These are phyloP conservation scores for Erinaceus europaeus DNA, from an alignment of 2,113 vertebrate genomes.

Conservation along the genomic window DNA sequence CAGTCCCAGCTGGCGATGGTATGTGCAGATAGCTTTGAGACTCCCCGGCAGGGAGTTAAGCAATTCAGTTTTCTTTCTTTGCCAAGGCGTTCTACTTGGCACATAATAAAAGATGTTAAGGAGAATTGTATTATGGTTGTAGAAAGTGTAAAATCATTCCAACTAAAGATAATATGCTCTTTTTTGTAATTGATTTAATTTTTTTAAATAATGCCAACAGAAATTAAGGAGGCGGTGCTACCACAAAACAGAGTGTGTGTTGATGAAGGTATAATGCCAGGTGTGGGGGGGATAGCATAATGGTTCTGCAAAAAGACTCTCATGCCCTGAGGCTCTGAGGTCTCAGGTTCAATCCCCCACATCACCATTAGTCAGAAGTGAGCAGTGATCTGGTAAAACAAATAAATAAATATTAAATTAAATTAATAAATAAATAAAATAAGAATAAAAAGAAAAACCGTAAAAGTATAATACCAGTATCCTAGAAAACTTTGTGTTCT, in stretches of 20 bases:
- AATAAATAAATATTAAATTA: neutral
- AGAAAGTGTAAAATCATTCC: neutral
- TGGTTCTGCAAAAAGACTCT: too few species aligned
- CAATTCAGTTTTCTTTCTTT: neutral
- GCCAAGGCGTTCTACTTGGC: neutral
- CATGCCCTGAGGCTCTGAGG: too few species aligned
- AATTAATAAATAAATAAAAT: neutral
- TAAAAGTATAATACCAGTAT: neutral
- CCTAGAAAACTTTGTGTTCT: neutral
- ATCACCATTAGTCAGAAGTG: neutral
- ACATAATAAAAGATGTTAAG: neutral
- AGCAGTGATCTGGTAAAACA: neutral
- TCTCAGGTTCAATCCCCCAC: too few species aligned
- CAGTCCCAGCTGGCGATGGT: conserved; percentile 81
- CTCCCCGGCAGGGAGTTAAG: neutral
- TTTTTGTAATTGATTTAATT: neutral
- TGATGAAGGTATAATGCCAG: too few species aligned
- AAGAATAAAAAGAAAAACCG: neutral
- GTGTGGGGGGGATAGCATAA: too few species aligned
- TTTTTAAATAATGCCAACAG: neutral
- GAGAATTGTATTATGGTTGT: neutral
- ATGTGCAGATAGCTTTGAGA: neutral
- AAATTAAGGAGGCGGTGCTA: neutral
- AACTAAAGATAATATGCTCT: neutral
- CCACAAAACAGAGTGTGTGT: too few species aligned